A percentile compares a stretch with the other conserved stretches of the same genome.
phyloP scores from a whole-genome alignment of 2,888 invertebrate genomes.

The Aromia moschata region DNA sequence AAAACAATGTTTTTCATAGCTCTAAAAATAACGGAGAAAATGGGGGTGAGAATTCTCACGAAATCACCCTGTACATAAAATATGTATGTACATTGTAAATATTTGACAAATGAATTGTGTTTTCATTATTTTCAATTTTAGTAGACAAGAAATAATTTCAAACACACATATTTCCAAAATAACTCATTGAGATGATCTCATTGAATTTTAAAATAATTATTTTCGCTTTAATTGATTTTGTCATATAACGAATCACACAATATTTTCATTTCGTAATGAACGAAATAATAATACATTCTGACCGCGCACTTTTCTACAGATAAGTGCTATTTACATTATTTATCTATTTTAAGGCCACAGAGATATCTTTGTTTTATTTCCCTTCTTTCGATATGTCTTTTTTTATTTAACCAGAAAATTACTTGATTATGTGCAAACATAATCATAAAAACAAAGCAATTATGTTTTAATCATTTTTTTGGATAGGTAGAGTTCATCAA shows the following conservation, averaged over 20 bases:
- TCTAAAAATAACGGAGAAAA: too few relatives aligned
- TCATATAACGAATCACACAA: not conserved
- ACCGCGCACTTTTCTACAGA: not conserved
- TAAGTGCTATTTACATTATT: not conserved
- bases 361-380: conserved; percentile 3
- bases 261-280: not conserved
- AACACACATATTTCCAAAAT: too few relatives aligned
- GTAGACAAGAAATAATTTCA: too few relatives aligned
- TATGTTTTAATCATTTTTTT: conserved; percentile 7
- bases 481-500: not conserved
- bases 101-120: too few relatives aligned
- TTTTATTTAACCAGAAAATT: not conserved
- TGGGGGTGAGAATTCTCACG: too few relatives aligned
- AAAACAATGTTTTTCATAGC: too few relatives aligned
- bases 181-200: too few relatives aligned
- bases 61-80: too few relatives aligned
- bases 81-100: too few relatives aligned
- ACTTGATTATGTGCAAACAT: not conserved
- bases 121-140: too few relatives aligned
- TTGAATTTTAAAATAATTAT: not conserved
- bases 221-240: not conserved
- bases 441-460: conserved; percentile 2
- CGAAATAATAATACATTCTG: not conserved
- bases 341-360: not conserved
- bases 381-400: not conserved